Conservation (phyloP, 2,888 invertebrate genomes). For the Dioctria rufipes region DNA sequence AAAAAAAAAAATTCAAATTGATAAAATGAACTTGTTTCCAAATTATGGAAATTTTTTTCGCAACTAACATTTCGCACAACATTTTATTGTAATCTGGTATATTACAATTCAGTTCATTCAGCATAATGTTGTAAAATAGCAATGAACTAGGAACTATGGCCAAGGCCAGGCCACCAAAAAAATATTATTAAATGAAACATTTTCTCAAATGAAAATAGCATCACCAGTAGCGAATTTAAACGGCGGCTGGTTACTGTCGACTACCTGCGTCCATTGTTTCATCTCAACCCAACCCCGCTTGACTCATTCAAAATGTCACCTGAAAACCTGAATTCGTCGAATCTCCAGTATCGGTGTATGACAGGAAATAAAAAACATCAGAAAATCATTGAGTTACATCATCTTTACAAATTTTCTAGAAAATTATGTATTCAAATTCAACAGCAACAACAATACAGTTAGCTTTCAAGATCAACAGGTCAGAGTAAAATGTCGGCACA, state of each 20-base stretch:
- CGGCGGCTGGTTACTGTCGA: too few relatives aligned
- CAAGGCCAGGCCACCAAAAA: background rate
- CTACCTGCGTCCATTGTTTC: too few relatives aligned
- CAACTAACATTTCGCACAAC: too few relatives aligned
- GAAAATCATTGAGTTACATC: slow-evolving; percentile 11
- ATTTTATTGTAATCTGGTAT: too few relatives aligned
- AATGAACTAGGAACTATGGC: background rate
- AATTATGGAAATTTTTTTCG: too few relatives aligned
- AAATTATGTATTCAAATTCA: background rate
- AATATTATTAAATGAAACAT: too few relatives aligned
- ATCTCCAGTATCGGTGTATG: background rate
- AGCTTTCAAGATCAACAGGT: slow-evolving; percentile 27
- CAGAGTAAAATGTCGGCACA: background rate
- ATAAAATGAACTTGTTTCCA: too few relatives aligned
- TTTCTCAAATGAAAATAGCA: too few relatives aligned
- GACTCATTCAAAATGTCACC: background rate
- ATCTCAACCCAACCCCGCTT: background rate
- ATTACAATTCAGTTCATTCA: too few relatives aligned
- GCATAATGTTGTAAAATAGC: background rate
- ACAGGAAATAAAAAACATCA: background rate
- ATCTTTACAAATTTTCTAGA: slow-evolving; percentile 7
- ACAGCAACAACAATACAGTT: slow-evolving; percentile 24
- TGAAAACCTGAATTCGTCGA: slow-evolving; percentile 1
- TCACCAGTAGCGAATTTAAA: too few relatives aligned
- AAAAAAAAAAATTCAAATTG: too few relatives aligned